phyloP scores from a whole-genome alignment of 2,888 invertebrate genomes.

The Eremobia ochroleuca region DNA sequence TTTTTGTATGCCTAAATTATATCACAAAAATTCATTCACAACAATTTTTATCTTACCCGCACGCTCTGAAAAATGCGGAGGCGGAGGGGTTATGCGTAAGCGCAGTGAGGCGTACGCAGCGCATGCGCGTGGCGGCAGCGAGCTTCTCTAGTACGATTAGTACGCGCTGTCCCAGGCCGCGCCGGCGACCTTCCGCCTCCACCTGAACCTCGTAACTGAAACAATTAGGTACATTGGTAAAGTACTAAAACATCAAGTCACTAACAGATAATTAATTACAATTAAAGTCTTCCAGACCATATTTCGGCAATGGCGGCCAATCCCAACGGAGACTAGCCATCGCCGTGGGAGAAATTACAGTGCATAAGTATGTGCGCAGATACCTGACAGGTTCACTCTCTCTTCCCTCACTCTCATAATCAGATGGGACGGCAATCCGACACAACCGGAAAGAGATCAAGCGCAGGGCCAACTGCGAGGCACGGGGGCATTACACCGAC shows the following conservation, averaged over 20 bases:
- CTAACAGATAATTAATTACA: not conserved
- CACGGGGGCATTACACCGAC: not conserved
- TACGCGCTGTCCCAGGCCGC: conserved; percentile 96
- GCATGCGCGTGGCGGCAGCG: conserved; percentile 94
- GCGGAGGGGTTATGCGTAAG: conserved; percentile 95
- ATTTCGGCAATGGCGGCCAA: not conserved
- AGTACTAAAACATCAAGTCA: not conserved
- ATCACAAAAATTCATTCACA: not conserved
- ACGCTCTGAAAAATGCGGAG: conserved; percentile 94
- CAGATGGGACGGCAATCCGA: not conserved
- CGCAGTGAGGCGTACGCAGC: conserved; percentile 95
- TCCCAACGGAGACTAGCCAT: not conserved
- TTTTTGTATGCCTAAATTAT: not conserved
- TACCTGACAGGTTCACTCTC: not conserved
- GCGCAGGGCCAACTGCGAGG: not conserved
- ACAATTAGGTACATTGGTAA: conserved; percentile 34
- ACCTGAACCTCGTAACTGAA: conserved; percentile 97
- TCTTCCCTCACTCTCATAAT: not conserved
- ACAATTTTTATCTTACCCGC: conserved; percentile 91
- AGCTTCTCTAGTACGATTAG: conserved; percentile 95
- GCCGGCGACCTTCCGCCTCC: conserved; percentile 92
- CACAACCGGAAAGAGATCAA: not conserved
- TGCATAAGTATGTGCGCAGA: not conserved
- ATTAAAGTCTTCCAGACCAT: not conserved
- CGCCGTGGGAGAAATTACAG: not conserved